These are phyloP conservation scores for Lateolabrax maculatus DNA, from an alignment of 2,797 vertebrate species.

Conservation along the genomic window DNA sequence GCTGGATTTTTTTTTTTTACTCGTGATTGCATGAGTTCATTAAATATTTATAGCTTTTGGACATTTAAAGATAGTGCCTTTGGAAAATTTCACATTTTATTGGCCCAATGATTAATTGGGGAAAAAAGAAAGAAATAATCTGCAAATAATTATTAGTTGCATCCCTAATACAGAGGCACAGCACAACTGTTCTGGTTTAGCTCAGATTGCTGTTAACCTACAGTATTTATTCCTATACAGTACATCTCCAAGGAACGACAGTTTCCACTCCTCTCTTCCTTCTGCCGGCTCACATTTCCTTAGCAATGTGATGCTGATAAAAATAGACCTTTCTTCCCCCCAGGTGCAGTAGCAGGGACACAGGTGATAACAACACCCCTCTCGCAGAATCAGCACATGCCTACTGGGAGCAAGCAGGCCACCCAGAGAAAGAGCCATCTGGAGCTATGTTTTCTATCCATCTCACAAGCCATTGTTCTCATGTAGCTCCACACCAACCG, in stretches of 20 bases:
- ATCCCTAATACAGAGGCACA: background rate
- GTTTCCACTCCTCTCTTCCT: slow-evolving; percentile 46
- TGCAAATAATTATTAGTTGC: background rate
- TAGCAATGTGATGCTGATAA: slow-evolving; percentile 72
- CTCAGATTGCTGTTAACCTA: slow-evolving; percentile 27
- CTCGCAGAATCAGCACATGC: slow-evolving; percentile 63
- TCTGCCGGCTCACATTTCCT: slow-evolving; percentile 63
- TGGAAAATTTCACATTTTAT: background rate
- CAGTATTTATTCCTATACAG: slow-evolving; percentile 30
- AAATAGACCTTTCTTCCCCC: slow-evolving; percentile 70
- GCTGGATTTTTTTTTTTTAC: background rate
- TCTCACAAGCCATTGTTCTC: slow-evolving; percentile 50
- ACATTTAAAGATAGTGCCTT: background rate
- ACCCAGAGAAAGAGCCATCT: slow-evolving; percentile 77
- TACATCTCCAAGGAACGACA: slow-evolving; percentile 40
- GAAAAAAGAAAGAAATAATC: background rate
- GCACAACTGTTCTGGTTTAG: slow-evolving; percentile 25
- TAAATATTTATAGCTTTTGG: background rate
- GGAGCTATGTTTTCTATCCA: slow-evolving; percentile 57
- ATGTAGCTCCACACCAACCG: slow-evolving; percentile 38
- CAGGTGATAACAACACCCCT: slow-evolving; percentile 80
- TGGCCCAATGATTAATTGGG: background rate
- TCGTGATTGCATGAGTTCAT: background rate
- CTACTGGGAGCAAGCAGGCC: slow-evolving; percentile 67
- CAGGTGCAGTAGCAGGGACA: slow-evolving; percentile 75